phyloP scores from a whole-genome alignment of 2,797 vertebrate genomes.

The Otus scops region DNA sequence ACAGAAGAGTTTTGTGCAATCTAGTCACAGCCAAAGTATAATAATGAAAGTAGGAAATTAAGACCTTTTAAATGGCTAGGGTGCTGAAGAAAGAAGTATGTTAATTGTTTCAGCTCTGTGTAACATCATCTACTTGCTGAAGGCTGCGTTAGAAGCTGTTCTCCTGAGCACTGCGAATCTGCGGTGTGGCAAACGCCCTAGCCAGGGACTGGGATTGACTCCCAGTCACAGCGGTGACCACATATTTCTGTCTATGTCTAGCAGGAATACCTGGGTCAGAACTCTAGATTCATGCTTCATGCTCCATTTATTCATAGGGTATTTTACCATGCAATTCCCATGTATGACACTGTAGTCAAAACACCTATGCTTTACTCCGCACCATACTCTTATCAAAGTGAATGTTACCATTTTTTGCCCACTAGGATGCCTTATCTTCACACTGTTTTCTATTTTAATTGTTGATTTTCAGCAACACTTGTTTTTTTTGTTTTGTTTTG shows the following conservation, averaged over 20 bases:
- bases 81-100: neutral
- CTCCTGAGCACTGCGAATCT: rapidly evolving
- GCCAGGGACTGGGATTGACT: neutral
- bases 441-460: neutral
- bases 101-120: neutral
- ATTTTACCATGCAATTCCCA: neutral
- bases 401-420: neutral
- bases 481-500: no score
- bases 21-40: neutral
- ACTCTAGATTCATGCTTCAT: neutral
- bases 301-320: neutral
- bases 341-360: neutral
- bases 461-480: neutral
- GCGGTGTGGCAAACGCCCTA: rapidly evolving
- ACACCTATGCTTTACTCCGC: neutral
- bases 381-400: neutral
- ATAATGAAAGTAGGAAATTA: neutral
- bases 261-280: neutral
- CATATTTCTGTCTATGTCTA: neutral
- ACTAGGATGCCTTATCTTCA: neutral
- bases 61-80: neutral
- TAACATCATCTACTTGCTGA: neutral
- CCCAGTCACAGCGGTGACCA: neutral
- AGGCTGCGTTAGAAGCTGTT: neutral
- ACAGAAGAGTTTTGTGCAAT: neutral